Percentiles rank a stretch among this genome's conserved stretches.
phyloP scores from a whole-genome alignment of 2,113 vertebrate species.

The Benitochromis conjunctus region DNA sequence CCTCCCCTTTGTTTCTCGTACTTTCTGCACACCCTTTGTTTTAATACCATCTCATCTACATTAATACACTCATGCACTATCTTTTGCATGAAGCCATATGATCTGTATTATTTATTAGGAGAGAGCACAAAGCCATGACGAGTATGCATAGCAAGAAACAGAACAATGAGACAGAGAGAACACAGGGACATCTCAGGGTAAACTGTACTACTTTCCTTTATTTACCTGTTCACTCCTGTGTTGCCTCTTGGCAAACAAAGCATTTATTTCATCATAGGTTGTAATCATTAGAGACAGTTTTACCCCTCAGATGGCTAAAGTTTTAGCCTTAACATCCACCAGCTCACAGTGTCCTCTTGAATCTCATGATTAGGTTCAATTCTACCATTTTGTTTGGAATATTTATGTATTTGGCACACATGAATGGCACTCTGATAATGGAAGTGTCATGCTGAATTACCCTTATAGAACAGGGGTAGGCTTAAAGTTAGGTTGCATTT shows the following conservation, averaged over 20 bases:
- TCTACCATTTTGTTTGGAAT: neutral
- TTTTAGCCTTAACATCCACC: neutral
- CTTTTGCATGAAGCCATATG: conserved; percentile 35
- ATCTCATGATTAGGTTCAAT: neutral
- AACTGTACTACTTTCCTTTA: conserved; percentile 28
- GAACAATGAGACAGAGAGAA: neutral
- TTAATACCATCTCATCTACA: neutral
- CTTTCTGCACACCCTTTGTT: neutral
- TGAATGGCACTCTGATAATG: neutral
- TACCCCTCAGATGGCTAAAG: neutral
- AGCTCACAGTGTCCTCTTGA: neutral
- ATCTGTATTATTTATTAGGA: conserved; percentile 26
- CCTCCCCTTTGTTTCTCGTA: neutral
- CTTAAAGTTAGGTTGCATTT: neutral
- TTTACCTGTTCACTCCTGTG: conserved; percentile 7
- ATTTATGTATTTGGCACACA: neutral
- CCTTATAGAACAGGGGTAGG: neutral
- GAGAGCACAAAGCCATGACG: conserved; percentile 27
- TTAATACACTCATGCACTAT: neutral
- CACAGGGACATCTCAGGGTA: conserved; percentile 66
- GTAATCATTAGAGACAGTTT: neutral
- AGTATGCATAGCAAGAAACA: neutral
- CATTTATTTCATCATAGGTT: neutral
- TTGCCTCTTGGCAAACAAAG: neutral
- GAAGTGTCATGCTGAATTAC: neutral